These are phyloP conservation scores for Eupeodes latifasciatus DNA, from an alignment of 2,888 invertebrate genomes.

Conservation along the genomic window DNA sequence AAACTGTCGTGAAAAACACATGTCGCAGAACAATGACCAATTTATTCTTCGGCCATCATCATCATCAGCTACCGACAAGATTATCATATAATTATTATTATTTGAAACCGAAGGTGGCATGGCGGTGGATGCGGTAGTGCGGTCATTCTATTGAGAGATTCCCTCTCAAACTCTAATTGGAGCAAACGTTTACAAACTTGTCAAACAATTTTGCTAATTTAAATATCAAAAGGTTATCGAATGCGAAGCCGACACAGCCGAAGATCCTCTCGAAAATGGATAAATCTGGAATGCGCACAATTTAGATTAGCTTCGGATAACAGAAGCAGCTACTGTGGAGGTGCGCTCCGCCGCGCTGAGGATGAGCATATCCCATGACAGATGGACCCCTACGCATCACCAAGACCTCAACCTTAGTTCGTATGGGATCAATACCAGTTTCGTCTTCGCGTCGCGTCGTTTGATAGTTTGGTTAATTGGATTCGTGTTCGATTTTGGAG, in stretches of 20 bases:
- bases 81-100: conserved; percentile 55
- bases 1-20: conserved; percentile 60
- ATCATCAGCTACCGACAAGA: conserved; percentile 58
- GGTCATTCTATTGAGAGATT: conserved; percentile 62
- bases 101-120: conserved; percentile 32
- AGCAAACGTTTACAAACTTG: conserved; percentile 71
- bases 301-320: conserved; percentile 67
- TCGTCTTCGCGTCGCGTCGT: not conserved
- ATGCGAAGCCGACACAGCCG: conserved; percentile 5
- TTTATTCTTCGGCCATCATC: conserved; percentile 36
- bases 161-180: conserved; percentile 58
- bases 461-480: conserved; percentile 44
- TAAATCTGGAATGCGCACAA: conserved; percentile 62
- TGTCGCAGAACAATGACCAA: conserved; percentile 48
- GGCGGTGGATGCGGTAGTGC: conserved; percentile 18
- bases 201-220: conserved; percentile 74
- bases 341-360: not conserved
- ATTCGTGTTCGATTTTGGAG: conserved; percentile 54
- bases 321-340: conserved; percentile 54
- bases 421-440: conserved; percentile 33
- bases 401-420: not conserved
- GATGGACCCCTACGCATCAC: conserved; percentile 40
- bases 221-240: conserved; percentile 71
- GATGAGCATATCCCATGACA: conserved; percentile 34
- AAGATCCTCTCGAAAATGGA: not conserved